Evolutionary conservation across 2,888 invertebrate genomes (phyloP).

Genomic region (Selenia dentaria): DNA sequence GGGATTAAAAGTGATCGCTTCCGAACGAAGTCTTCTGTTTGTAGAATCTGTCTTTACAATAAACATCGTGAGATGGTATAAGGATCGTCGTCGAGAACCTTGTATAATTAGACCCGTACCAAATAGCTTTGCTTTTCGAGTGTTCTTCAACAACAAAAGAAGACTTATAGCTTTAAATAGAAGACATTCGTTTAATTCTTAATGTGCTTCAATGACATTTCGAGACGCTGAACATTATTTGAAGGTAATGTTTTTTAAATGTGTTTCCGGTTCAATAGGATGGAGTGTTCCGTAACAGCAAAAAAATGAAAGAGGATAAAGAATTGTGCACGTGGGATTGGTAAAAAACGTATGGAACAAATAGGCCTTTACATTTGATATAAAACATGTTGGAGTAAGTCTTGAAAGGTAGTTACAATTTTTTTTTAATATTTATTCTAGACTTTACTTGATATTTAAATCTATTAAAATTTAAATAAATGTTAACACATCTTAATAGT

Average conservation of each 20-base stretch:
- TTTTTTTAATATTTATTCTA: no score
- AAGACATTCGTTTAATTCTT: conserved; percentile 64
- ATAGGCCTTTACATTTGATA: conserved; percentile 3
- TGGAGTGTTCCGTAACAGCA: conserved; percentile 47
- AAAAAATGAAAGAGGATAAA: conserved; percentile 44
- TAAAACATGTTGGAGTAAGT: not conserved
- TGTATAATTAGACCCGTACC: conserved; percentile 72
- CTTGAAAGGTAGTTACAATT: no score
- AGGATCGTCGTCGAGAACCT: conserved; percentile 56
- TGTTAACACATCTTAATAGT: no score
- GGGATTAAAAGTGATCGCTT: conserved; percentile 77
- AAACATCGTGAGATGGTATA: conserved; percentile 66
- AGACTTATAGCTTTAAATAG: conserved; percentile 59
- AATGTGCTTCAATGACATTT: conserved; percentile 68
- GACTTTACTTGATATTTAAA: no score
- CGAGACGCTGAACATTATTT: conserved; percentile 51
- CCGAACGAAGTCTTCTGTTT: conserved; percentile 72
- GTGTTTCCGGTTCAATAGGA: conserved; percentile 68
- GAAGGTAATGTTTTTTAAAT: conserved; percentile 62
- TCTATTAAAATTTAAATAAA: no score
- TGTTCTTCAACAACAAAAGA: conserved; percentile 75
- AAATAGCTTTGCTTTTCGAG: conserved; percentile 67
- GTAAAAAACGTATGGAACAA: conserved; percentile 21
- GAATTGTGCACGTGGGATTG: conserved; percentile 48
- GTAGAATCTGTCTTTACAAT: conserved; percentile 72